Percentiles rank a stretch among this genome's conserved stretches.
These are phyloP conservation scores for Astropecten irregularis DNA, from an alignment of 53 echinoderm and acorn worm genomes.

Conservation along the genomic window DNA sequence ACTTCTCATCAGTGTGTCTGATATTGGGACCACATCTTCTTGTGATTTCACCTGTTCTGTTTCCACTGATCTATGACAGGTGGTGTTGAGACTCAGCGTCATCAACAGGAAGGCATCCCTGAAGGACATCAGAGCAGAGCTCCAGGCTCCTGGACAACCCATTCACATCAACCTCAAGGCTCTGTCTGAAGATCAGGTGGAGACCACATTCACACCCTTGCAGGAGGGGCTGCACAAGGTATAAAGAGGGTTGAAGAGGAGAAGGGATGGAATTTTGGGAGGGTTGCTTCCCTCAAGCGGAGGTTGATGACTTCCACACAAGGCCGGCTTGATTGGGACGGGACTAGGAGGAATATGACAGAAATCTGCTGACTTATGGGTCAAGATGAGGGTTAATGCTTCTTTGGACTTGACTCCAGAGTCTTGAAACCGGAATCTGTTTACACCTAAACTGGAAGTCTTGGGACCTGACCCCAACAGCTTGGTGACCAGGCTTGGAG, in stretches of 20 bases:
- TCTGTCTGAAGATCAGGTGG: conserved; percentile 64
- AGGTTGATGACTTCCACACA: too few relatives aligned
- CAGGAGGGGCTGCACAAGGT: conserved; percentile 89
- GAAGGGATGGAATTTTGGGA: background rate
- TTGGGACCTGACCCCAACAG: too few relatives aligned
- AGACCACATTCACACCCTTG: conserved; percentile 75
- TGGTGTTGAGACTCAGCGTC: conserved; percentile 64
- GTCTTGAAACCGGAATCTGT: too few relatives aligned
- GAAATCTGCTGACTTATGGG: too few relatives aligned
- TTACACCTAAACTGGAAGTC: too few relatives aligned
- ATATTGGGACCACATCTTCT: background rate
- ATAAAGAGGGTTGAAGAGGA: too few relatives aligned
- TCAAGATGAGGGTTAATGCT: too few relatives aligned
- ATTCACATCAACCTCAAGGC: conserved; percentile 77
- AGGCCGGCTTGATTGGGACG: too few relatives aligned
- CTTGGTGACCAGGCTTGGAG: too few relatives aligned
- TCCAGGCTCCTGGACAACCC: conserved; percentile 80
- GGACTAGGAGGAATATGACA: too few relatives aligned
- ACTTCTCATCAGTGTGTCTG: too few relatives aligned
- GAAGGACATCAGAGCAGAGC: conserved; percentile 83
- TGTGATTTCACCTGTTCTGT: background rate
- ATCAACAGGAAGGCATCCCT: conserved; percentile 72
- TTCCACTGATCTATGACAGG: conserved; percentile 64
- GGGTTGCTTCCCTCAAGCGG: background rate
- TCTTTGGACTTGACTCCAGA: too few relatives aligned